These are phyloP conservation scores for Julus scandinavius DNA, from an alignment of 2,888 invertebrate species.

Conservation along the genomic window DNA sequence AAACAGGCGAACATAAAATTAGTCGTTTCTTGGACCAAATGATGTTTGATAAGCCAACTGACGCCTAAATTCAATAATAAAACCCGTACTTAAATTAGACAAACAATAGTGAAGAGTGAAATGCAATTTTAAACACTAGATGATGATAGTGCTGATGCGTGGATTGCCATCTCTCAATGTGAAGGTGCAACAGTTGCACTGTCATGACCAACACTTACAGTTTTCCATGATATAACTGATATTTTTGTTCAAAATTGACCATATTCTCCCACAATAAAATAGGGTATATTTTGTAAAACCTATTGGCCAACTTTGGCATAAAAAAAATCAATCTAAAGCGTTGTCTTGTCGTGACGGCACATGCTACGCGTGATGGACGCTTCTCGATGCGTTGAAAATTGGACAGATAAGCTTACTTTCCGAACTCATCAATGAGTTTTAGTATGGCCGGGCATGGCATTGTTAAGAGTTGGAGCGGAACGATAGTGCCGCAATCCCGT, in stretches of 20 bases:
- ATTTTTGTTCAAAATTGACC: no score
- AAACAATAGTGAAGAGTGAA: slow-evolving; percentile 1
- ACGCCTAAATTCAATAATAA: slow-evolving; percentile 31
- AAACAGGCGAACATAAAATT: slow-evolving; percentile 19
- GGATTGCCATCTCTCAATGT: no score
- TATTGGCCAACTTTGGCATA: no score
- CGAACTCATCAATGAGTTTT: slow-evolving; percentile 29
- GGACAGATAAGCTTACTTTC: slow-evolving; percentile 33
- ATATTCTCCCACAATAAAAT: no score
- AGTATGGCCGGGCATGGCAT: not conserved
- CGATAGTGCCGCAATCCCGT: not conserved
- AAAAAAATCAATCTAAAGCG: not conserved
- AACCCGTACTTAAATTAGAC: not conserved
- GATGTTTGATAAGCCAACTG: slow-evolving; percentile 36
- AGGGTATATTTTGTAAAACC: no score
- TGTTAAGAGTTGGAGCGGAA: slow-evolving; percentile 5
- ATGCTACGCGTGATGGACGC: not conserved
- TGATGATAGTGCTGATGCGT: no score
- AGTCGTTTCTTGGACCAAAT: slow-evolving; percentile 43
- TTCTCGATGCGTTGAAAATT: slow-evolving; percentile 36
- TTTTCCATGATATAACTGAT: no score
- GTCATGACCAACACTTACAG: no score
- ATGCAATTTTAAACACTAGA: slow-evolving; percentile 16
- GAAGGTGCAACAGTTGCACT: no score
- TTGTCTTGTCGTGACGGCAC: not conserved